phyloP scores from a whole-genome alignment of 2,888 invertebrate species.

The Apotomis capreana region DNA sequence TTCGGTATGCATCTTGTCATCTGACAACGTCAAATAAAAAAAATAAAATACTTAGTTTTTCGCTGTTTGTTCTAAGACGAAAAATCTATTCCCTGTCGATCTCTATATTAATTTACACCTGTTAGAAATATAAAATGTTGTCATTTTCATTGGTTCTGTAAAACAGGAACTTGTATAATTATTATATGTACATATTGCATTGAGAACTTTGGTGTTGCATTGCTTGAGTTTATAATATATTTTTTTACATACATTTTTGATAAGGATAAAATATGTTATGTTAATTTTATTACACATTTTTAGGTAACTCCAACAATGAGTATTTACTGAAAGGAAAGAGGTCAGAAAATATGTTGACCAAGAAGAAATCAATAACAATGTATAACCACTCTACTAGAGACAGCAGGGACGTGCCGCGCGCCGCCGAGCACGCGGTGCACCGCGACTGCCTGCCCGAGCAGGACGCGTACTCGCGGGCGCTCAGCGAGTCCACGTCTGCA shows the following conservation, averaged over 20 bases:
- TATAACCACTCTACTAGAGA: slow-evolving; percentile 73
- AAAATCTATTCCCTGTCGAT: too few relatives aligned
- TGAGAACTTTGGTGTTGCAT: too few relatives aligned
- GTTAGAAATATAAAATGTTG: too few relatives aligned
- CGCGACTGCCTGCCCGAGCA: slow-evolving; percentile 62
- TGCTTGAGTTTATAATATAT: too few relatives aligned
- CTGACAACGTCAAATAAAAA: too few relatives aligned
- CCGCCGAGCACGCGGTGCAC: slow-evolving; percentile 58
- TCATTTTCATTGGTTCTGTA: too few relatives aligned
- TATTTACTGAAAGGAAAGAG: slow-evolving; percentile 50
- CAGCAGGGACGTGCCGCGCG: slow-evolving; percentile 56
- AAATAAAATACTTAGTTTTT: too few relatives aligned
- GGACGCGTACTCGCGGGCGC: slow-evolving; percentile 73
- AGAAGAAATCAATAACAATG: slow-evolving; percentile 64
- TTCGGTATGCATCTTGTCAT: too few relatives aligned
- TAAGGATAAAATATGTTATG: background rate
- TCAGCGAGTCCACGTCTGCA: slow-evolving; percentile 57
- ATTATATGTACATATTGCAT: too few relatives aligned
- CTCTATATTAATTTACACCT: too few relatives aligned
- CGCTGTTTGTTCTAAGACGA: too few relatives aligned
- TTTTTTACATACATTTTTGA: background rate
- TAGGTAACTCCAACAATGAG: slow-evolving; percentile 52
- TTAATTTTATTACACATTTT: slow-evolving; percentile 45
- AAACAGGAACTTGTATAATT: too few relatives aligned
- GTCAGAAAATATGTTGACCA: slow-evolving; percentile 48